Conservation (phyloP, 2,888 invertebrate genomes). For the Stramonita haemastoma region DNA sequence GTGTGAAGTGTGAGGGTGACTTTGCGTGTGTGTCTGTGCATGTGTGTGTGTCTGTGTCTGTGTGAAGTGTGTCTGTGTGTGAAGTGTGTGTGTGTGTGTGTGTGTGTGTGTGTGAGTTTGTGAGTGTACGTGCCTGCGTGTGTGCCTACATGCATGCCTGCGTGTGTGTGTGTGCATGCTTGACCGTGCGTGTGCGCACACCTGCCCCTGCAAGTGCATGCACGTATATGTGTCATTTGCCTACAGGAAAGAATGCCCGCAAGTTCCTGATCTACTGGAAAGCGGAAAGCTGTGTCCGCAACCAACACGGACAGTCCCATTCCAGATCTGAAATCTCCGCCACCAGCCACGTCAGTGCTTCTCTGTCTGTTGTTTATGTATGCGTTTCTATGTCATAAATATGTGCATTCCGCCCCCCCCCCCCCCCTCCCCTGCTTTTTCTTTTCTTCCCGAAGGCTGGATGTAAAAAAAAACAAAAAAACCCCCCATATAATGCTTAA, state of each 20-base stretch:
- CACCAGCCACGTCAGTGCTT: slow-evolving; percentile 56
- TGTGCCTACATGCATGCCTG: too few relatives aligned
- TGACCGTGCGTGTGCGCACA: background rate
- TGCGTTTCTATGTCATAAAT: background rate
- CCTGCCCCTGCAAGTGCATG: background rate
- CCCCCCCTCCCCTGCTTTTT: too few relatives aligned
- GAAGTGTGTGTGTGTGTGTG: too few relatives aligned
- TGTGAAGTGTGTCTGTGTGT: too few relatives aligned
- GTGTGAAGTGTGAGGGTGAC: background rate
- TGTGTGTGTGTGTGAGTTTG: too few relatives aligned
- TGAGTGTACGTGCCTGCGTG: too few relatives aligned
- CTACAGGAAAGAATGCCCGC: slow-evolving; percentile 45
- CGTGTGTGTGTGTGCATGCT: background rate
- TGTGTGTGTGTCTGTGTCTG: too few relatives aligned
- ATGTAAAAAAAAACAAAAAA: too few relatives aligned
- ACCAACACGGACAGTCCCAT: slow-evolving; percentile 51
- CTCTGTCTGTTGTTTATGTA: background rate
- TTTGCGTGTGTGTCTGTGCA: too few relatives aligned
- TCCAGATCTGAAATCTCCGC: slow-evolving; percentile 56
- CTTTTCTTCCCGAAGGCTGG: too few relatives aligned
- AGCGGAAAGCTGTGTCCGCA: slow-evolving; percentile 58
- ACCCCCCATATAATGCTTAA: too few relatives aligned
- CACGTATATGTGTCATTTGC: background rate
- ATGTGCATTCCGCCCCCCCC: background rate
- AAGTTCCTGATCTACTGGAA: slow-evolving; percentile 64